Evolutionary conservation across 2,113 vertebrate genomes (phyloP), one percentile per base, ranked within the genome.

Genomic region (Ceuthmochares aereus): DNA sequence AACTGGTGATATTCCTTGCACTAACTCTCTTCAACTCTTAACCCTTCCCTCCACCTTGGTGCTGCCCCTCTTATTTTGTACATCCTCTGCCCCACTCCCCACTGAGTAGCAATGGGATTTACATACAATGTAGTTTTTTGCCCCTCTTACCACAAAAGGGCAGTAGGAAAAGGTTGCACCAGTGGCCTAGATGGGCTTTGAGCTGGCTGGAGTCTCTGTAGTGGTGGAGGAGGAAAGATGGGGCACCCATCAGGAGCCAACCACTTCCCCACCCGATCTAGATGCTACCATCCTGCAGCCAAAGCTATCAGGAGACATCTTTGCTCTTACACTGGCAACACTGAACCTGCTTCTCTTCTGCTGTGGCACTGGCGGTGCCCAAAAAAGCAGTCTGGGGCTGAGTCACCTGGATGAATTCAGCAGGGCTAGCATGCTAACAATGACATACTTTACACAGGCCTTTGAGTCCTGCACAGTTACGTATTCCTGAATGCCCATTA

Each of bases 21-120:
- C 5, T 14, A 49, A 36, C 36, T 77, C 45, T 12, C 22, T 66
- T 42, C 22, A 52, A 6, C 40, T 12, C 40, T 40, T 40, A 40
- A 40, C 12, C 69, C 34, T 30, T 58, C 60, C 37, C 17, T 58
- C 32, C 30, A 66, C 14, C 37, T 13, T 0, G 0, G 49, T 49
- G 25, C 17, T 22, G 12, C 14, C 45, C 19, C 6, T 5, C 2
- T 34, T 12, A 8, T 34, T 75, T 70, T 29, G 27, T 51, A 67
- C 17, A 9, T 40, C n/a, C n/a, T n/a, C n/a, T n/a, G 9, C 7
- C 17, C 17, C 54, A 9, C 7, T 21, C 26, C 3, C 16, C 22
- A 25, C 3, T 66, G 10, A 23, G 30, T 11, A 87, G 26, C 56
- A 42, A 62, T 5, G 20, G 15, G 30, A 89, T 66, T 86, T 62